Conservation (phyloP, 2,888 invertebrate genomes). For the Ischnus inquisitorius region DNA sequence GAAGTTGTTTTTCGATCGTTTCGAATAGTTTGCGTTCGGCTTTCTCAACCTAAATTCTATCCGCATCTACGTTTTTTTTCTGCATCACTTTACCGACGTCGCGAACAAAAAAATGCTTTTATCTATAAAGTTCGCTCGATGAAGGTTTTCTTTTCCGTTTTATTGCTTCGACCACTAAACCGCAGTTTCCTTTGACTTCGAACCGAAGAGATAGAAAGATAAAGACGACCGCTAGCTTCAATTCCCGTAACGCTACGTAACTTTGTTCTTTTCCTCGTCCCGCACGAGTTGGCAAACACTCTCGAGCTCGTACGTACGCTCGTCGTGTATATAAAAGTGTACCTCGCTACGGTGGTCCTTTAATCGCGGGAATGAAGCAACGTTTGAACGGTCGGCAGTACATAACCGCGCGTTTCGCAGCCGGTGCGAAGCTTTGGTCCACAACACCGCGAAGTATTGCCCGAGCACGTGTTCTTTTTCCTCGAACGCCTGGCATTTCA, state of each 20-base stretch:
- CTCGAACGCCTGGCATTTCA: neutral
- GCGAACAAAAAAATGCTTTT: neutral
- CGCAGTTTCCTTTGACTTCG: neutral
- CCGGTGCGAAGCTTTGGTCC: neutral
- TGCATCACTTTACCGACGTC: neutral
- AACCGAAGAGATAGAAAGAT: neutral
- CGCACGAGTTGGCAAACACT: slow-evolving; percentile 19
- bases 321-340: slow-evolving; percentile 14
- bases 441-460: neutral
- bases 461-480: neutral
- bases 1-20: slow-evolving; percentile 4
- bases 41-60: neutral
- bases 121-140: neutral
- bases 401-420: neutral
- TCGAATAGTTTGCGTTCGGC: neutral
- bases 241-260: neutral
- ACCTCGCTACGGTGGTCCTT: neutral
- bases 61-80: neutral
- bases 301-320: slow-evolving; percentile 10
- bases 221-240: neutral
- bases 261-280: neutral
- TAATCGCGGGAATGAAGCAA: slow-evolving; percentile 24
- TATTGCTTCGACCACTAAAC: neutral
- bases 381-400: slow-evolving; percentile 13
- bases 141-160: neutral